These are phyloP conservation scores for Echiichthys vipera DNA, from an alignment of 2,797 vertebrate genomes.

Conservation along the genomic window DNA sequence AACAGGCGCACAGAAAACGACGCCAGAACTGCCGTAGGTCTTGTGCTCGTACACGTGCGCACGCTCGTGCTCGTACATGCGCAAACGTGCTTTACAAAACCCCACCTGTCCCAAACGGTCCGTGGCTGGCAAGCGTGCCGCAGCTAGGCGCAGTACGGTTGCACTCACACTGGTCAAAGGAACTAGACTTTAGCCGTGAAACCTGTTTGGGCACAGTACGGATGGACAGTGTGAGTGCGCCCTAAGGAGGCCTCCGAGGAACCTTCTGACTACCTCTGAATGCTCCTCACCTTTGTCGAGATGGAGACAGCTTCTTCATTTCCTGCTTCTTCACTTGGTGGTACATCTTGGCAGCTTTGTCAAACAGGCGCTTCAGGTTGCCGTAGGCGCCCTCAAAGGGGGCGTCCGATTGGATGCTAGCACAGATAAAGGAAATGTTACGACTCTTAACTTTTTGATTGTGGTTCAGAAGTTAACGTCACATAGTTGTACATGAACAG, in stretches of 20 bases:
- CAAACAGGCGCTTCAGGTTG: conserved; percentile 95
- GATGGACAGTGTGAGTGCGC: no score
- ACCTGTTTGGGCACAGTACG: no score
- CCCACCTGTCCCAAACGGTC: no score
- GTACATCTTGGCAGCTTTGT: conserved; percentile 98
- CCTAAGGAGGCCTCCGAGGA: neutral
- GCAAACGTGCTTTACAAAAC: no score
- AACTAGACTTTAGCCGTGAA: no score
- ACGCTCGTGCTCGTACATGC: no score
- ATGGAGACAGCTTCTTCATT: conserved; percentile 92
- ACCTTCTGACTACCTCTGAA: neutral
- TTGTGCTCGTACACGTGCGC: no score
- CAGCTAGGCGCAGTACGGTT: no score
- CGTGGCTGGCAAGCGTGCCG: no score
- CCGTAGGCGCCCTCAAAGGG: conserved; percentile 97
- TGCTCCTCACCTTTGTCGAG: conserved; percentile 89
- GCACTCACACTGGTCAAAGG: no score
- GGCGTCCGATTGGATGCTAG: conserved; percentile 95
- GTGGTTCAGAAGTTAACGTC: neutral
- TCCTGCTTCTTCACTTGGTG: conserved; percentile 96
- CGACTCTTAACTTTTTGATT: neutral
- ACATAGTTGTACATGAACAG: neutral
- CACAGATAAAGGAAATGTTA: conserved; percentile 14
- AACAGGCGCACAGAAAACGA: no score
- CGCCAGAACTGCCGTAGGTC: no score